Conservation (phyloP, 1,140 invertebrate species). For the Drosophila ambigua region DNA sequence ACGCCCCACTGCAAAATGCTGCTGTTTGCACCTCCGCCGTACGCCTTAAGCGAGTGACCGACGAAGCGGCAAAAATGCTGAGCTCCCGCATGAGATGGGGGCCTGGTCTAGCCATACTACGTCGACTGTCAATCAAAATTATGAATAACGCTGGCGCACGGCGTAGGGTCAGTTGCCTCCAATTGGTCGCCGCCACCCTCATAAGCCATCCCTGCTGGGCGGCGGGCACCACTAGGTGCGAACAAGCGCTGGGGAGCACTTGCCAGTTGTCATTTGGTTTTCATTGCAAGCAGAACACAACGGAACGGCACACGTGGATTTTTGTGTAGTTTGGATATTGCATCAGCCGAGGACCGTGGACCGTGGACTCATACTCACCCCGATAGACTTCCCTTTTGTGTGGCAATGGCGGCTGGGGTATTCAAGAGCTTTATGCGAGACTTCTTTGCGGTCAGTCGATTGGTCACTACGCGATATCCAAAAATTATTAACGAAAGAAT, state of each 20-base stretch:
- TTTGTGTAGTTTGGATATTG: conserved; percentile 18
- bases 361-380: conserved; percentile 8
- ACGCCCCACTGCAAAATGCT: conserved; percentile 27
- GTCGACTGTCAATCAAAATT: conserved; percentile 77
- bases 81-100: conserved; percentile 30
- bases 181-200: conserved; percentile 34
- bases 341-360: conserved; percentile 9
- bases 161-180: conserved; percentile 64
- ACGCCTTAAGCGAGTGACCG: conserved; percentile 8
- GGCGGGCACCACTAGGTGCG: conserved; percentile 23
- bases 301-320: conserved; percentile 7
- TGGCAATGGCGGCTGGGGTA: conserved; percentile 68
- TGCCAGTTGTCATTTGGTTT: conserved; percentile 67
- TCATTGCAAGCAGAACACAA: conserved; percentile 38
- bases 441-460: conserved; percentile 76
- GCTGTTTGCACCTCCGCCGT: conserved; percentile 1
- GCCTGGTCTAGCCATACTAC: conserved; percentile 16
- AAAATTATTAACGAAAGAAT: conserved; percentile 29
- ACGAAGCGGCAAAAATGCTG: conserved; percentile 77
- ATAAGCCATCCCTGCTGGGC: conserved; percentile 7
- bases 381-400: not conserved
- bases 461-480: not conserved
- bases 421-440: conserved; percentile 78
- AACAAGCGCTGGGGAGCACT: conserved; percentile 41
- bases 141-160: conserved; percentile 56